phyloP scores from a whole-genome alignment of 2,797 vertebrate species.

The Gastrophryne carolinensis region DNA sequence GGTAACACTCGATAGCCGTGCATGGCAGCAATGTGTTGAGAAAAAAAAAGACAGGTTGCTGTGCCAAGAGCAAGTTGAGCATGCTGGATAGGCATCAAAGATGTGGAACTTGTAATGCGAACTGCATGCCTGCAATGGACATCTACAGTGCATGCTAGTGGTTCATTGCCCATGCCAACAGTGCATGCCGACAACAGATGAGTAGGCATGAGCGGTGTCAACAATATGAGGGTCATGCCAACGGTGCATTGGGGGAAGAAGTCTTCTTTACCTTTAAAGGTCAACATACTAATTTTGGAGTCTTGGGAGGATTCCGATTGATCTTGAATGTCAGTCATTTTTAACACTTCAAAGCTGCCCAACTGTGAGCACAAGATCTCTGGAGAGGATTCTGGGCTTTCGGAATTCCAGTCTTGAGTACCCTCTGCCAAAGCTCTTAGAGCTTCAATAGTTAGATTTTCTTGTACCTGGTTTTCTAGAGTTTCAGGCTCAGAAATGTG shows the following conservation, averaged over 20 bases:
- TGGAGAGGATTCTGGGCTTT: conserved; percentile 45
- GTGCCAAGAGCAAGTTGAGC: conserved; percentile 21
- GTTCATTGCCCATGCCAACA: conserved; percentile 26
- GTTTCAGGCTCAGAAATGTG: not conserved
- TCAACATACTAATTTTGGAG: not conserved
- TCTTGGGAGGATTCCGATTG: not conserved
- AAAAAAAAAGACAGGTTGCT: conserved; percentile 17
- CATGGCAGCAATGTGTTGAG: conserved; percentile 28
- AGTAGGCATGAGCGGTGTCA: conserved; percentile 30
- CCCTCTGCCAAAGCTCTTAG: conserved; percentile 27
- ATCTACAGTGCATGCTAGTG: conserved; percentile 35
- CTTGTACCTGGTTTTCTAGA: conserved; percentile 23
- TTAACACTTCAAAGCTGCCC: not conserved
- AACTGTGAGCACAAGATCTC: conserved; percentile 29
- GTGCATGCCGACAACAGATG: conserved; percentile 43
- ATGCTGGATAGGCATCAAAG: conserved; percentile 38
- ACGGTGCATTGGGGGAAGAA: conserved; percentile 31
- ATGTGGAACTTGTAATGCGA: not conserved
- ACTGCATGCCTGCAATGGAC: conserved; percentile 20
- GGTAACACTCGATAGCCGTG: conserved; percentile 28
- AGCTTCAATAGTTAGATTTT: conserved; percentile 44
- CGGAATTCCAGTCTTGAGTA: conserved; percentile 20
- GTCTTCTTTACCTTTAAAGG: conserved; percentile 46
- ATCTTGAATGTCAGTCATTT: not conserved
- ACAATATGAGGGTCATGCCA: conserved; percentile 38